phyloP scores from a whole-genome alignment of 2,797 vertebrate species.

The Muscicapa comitata region DNA sequence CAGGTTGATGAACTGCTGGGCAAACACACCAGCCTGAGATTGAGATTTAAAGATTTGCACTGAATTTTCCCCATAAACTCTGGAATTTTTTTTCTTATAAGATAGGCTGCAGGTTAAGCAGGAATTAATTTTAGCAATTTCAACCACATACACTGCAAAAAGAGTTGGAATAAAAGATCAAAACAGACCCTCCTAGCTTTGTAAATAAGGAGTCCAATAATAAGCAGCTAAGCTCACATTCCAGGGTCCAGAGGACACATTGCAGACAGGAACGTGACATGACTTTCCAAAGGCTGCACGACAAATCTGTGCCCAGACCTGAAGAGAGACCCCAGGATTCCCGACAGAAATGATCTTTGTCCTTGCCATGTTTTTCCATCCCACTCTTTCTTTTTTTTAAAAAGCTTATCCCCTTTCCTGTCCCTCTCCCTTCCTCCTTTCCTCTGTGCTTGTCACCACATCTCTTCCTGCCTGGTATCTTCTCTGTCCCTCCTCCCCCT shows the following conservation, averaged over 20 bases:
- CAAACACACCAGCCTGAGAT: background rate
- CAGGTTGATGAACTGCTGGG: background rate
- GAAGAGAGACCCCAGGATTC: constrained; percentile 35
- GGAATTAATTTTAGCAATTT: constrained; percentile 32
- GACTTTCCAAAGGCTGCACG: constrained; percentile 44
- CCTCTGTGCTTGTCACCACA: background rate
- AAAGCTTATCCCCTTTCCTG: background rate
- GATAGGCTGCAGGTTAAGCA: background rate
- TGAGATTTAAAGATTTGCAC: background rate
- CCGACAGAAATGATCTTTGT: background rate
- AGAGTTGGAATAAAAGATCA: constrained; percentile 43
- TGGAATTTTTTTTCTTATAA: background rate
- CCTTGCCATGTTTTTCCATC: background rate
- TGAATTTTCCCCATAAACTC: background rate
- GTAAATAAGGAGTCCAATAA: constrained; percentile 39
- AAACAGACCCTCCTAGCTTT: constrained; percentile 19
- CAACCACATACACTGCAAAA: background rate
- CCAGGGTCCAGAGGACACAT: constrained; percentile 41
- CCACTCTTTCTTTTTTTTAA: background rate
- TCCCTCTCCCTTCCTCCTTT: background rate
- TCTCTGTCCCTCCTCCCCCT: background rate
- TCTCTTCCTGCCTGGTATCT: background rate
- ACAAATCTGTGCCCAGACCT: constrained; percentile 16
- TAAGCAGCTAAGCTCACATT: constrained; percentile 49
- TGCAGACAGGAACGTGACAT: constrained; percentile 38